phyloP scores from a whole-genome alignment of 2,888 invertebrate genomes.

The Amaurobius ferox region DNA sequence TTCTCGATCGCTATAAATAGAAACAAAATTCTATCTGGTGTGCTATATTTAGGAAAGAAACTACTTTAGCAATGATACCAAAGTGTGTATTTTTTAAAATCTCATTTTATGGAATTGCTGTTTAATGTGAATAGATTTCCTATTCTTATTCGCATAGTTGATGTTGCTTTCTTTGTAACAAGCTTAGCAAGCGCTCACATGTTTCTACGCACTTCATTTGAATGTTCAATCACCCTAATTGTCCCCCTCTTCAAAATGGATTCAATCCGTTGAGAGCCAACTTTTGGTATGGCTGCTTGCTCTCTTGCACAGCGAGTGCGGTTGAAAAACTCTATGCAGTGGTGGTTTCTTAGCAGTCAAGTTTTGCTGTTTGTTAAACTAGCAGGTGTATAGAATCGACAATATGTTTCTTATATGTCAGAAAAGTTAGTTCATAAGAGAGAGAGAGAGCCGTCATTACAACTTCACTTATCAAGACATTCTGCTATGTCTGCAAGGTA shows the following conservation, averaged over 20 bases:
- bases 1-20: not conserved
- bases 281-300: not conserved
- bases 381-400: conserved; percentile 1
- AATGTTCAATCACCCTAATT: not conserved
- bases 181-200: not conserved
- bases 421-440: conserved; percentile 1
- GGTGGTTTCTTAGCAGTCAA: conserved; percentile 13
- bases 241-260: not conserved
- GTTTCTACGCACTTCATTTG: conserved; percentile 11
- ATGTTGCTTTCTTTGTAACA: conserved; percentile 14
- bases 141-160: conserved; percentile 3
- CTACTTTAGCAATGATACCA: not conserved
- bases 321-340: not conserved
- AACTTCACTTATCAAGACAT: not conserved
- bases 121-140: conserved; percentile 3
- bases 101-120: not conserved
- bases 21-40: not conserved
- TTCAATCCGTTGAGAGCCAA: not conserved
- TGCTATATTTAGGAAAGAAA: conserved; percentile 5
- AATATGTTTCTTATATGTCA: not conserved
- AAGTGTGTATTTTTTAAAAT: conserved; percentile 6
- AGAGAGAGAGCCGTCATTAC: not conserved
- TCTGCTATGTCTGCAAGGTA: not conserved
- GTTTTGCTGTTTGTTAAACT: not conserved
- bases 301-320: not conserved